phyloP scores from a whole-genome alignment of 2,797 vertebrate genomes.

The Acanthurus leucopareius region DNA sequence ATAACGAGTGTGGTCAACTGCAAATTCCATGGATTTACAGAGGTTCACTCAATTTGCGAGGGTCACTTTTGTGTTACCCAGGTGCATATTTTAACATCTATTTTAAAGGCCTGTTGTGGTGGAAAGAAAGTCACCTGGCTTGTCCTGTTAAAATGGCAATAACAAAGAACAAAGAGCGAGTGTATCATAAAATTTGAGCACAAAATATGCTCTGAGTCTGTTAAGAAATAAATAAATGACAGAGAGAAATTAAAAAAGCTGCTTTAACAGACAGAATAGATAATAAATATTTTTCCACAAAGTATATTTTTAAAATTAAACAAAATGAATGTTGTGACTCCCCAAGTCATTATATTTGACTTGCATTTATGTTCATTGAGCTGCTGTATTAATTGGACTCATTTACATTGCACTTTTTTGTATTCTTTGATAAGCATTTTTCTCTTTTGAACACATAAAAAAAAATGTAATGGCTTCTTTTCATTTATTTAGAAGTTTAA shows the following conservation, averaged over 20 bases:
- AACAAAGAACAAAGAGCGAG: neutral
- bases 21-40: conserved; percentile 63
- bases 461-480: conserved; percentile 2
- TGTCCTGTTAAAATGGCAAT: conserved; percentile 17
- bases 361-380: conserved; percentile 26
- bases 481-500: conserved; percentile 6
- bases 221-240: neutral
- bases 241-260: neutral
- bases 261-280: conserved; percentile 4
- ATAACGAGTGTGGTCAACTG: conserved; percentile 67
- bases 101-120: conserved; percentile 28
- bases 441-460: conserved; percentile 10
- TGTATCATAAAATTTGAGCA: neutral
- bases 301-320: conserved; percentile 15
- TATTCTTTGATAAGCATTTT: conserved; percentile 33
- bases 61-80: conserved; percentile 64
- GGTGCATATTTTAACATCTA: conserved; percentile 44
- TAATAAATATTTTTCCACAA: neutral
- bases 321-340: neutral
- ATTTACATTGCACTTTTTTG: conserved; percentile 15
- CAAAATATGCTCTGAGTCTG: neutral
- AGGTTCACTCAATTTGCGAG: conserved; percentile 57
- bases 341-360: conserved; percentile 23
- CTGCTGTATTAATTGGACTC: conserved; percentile 16
- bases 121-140: neutral